Evolutionary conservation across 2,113 vertebrate species (phyloP).

Genomic region (Rhizomys pruinosus): DNA sequence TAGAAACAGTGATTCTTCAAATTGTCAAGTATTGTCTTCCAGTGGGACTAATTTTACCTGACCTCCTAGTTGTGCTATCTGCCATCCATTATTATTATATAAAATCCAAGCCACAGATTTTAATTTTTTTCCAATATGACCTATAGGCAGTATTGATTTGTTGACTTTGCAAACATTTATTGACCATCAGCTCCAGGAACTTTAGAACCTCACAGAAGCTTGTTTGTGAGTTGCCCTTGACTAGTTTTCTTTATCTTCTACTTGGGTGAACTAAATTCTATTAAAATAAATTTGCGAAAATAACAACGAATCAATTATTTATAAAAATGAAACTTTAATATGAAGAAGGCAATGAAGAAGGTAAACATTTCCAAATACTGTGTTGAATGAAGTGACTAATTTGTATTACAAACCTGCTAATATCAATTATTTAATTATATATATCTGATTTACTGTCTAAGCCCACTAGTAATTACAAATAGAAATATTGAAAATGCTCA

Average conservation of each 20-base stretch:
- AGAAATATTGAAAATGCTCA: background rate
- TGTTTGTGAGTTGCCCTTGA: background rate
- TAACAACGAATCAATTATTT: no score
- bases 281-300: no score
- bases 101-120: background rate
- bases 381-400: background rate
- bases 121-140: background rate
- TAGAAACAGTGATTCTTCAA: background rate
- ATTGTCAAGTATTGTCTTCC: background rate
- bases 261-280: background rate
- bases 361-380: background rate
- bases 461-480: background rate
- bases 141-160: background rate
- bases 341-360: background rate
- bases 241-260: background rate
- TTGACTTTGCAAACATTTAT: background rate
- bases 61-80: background rate
- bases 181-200: background rate
- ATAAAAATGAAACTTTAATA: no score
- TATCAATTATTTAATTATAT: background rate
- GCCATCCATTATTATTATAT: background rate
- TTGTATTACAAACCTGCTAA: background rate
- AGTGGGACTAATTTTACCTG: background rate
- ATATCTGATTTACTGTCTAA: background rate
- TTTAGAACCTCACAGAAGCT: background rate